Evolutionary conservation across 2,113 vertebrate species (phyloP).

Genomic region (Hippolais icterina): DNA sequence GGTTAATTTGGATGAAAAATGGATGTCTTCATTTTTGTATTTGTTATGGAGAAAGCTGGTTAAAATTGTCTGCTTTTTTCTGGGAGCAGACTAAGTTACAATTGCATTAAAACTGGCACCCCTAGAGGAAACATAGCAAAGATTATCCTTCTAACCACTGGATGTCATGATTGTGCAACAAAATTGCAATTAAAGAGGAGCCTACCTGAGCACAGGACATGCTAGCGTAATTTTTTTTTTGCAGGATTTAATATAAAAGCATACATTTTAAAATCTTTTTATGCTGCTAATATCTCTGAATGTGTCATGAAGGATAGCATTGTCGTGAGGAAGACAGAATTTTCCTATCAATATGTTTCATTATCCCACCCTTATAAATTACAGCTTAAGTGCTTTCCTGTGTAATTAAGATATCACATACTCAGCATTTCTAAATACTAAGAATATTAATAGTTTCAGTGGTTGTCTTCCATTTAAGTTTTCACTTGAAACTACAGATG

Average conservation of each 20-base stretch:
- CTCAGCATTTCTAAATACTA: not conserved
- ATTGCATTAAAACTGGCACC: not conserved
- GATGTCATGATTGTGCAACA: constrained; percentile 57
- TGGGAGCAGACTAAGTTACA: not conserved
- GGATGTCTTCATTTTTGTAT: not conserved
- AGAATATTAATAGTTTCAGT: not conserved
- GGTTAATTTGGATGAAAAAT: not conserved
- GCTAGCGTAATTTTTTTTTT: not conserved
- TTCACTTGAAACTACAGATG: not conserved
- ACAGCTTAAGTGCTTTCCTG: not conserved
- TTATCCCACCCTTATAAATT: not conserved
- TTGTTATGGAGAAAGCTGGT: not conserved
- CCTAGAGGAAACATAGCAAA: not conserved
- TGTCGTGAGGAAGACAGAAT: not conserved
- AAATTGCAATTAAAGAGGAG: not conserved
- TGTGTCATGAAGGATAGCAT: not conserved
- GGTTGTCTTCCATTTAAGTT: not conserved
- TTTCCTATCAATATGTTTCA: not conserved
- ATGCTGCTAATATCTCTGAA: not conserved
- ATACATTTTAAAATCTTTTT: not conserved
- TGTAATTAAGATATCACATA: not conserved
- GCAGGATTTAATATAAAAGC: not conserved
- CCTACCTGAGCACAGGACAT: not conserved
- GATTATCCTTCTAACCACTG: constrained; percentile 49
- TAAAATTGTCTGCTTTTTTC: not conserved